Conservation (phyloP, 35 echinoderm and acorn worm genomes). For the Lytechinus variegatus region DNA sequence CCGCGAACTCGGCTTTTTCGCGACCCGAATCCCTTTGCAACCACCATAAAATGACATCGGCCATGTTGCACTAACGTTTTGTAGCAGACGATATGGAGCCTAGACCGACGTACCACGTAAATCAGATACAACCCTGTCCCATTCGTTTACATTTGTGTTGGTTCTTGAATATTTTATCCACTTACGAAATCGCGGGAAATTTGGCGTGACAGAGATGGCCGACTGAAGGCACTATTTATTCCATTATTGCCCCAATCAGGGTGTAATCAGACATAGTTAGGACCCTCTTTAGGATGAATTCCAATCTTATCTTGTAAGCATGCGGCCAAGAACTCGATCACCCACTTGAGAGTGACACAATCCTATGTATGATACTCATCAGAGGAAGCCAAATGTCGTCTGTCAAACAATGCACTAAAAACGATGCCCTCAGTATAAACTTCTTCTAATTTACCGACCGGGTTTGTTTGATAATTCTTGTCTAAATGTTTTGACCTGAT, state of each 20-base stretch:
- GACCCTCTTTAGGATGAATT: not conserved
- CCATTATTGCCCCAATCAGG: not conserved
- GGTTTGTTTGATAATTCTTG: slow-evolving; percentile 20
- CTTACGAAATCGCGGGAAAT: not conserved
- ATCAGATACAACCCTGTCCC: not conserved
- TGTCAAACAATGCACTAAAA: not conserved
- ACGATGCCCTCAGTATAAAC: not conserved
- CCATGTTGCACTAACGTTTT: not conserved
- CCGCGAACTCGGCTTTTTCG: not conserved
- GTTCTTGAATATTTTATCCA: not conserved
- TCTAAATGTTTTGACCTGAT: slow-evolving; percentile 33
- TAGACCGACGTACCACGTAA: not conserved
- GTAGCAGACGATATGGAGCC: not conserved
- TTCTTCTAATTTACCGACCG: not conserved
- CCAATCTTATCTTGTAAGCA: not conserved
- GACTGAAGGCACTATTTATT: not conserved
- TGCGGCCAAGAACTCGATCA: not conserved
- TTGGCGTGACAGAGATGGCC: not conserved
- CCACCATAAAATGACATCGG: slow-evolving; percentile 17
- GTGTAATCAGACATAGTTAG: slow-evolving; percentile 16
- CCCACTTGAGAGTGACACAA: slow-evolving; percentile 32
- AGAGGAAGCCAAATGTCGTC: not conserved
- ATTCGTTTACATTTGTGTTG: not conserved
- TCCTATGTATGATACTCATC: not conserved
- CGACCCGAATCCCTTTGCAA: not conserved